Evolutionary conservation across 2,113 vertebrate genomes (phyloP), one percentile per base, ranked within the genome.

Genomic region (Tapirus terrestris): DNA sequence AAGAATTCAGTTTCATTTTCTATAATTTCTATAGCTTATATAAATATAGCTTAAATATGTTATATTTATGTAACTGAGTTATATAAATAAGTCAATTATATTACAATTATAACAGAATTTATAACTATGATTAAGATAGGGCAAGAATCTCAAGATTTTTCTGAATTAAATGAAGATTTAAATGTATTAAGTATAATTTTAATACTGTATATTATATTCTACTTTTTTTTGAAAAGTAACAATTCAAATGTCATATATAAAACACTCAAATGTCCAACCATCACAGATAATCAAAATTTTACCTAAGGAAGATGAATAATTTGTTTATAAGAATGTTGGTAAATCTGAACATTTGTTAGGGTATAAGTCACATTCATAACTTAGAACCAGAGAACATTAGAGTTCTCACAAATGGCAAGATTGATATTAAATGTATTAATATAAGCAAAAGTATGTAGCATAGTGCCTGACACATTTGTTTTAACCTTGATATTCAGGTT

Each of bases 191-290:
- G 12, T 60, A 53, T 60, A 67, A 72, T 65, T 90, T 96, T 81
- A 86, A 67, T 80, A 43, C 39, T 63, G 23, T 11, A 45, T 18
- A 83, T 53, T 56, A 56, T 36, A 58, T 27, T 56, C 17, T 67
- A 48, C 6, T 31, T 60, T n/a, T 36, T 21, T 2, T n/a, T 36
- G 17, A 1, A 4, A 76, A 51, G 63, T 53, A 63, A 33, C 27
- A 67, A 83, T 36, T 94, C 43, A 92, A 92, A 87, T 61, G 5
- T 88, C 56, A 61, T 36, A 86, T 80, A 51, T 96, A 75, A 97
- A 80, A 75, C 53, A 83, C 33, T 70, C 36, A 83, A 63, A 60
- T 51, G 12, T 61, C 21, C n/a, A 72, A 17, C 23, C 39, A 67
- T 68, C 23, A 73, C 23, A 90, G 60, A 79, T 70, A 75, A 51